Conservation (phyloP, 2,113 vertebrate genomes). For the Ceratotherium simum region DNA sequence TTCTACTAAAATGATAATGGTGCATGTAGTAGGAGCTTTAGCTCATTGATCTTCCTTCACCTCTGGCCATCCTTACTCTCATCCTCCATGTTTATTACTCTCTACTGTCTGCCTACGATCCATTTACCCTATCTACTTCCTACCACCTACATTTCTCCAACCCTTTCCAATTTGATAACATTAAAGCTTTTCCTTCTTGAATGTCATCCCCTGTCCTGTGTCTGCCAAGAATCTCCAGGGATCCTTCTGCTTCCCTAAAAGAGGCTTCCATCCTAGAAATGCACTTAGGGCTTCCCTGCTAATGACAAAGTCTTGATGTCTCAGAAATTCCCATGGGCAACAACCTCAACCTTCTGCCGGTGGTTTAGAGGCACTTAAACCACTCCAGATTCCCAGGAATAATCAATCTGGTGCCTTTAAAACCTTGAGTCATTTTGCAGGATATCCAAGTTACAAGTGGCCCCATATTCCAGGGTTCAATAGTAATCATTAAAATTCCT, state of each 20-base stretch:
- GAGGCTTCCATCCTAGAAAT: not conserved
- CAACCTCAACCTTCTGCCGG: not conserved
- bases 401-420: not conserved
- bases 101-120: not conserved
- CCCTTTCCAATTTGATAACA: not conserved
- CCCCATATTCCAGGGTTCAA: not conserved
- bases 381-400: not conserved
- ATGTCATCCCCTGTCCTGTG: not conserved
- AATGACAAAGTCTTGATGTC: not conserved
- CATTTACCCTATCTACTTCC: not conserved
- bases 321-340: not conserved
- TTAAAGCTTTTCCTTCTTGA: not conserved
- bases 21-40: not conserved
- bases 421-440: conserved; percentile 5
- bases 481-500: conserved; percentile 24
- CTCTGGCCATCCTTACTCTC: not conserved
- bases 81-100: not conserved
- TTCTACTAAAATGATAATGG: not conserved
- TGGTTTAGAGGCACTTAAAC: not conserved
- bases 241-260: not conserved
- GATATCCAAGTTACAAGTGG: not conserved
- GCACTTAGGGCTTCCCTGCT: not conserved
- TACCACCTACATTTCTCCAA: not conserved
- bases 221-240: not conserved
- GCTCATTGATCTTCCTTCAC: not conserved